Conservation (phyloP, 2,888 invertebrate genomes). For the Phyllotreta striolata region DNA sequence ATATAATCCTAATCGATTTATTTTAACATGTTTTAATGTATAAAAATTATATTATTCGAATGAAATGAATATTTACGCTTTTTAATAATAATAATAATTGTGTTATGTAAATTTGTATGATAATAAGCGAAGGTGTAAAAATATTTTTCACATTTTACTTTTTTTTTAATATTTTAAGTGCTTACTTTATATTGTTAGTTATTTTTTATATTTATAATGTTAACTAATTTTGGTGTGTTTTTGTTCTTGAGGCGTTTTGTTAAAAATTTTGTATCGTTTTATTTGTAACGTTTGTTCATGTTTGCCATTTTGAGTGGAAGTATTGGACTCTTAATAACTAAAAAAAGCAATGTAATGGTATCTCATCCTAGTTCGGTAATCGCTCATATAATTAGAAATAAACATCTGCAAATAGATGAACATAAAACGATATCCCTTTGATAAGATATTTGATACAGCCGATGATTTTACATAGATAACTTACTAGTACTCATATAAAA, state of each 20-base stretch:
- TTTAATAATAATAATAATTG: conserved; percentile 30
- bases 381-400: background rate
- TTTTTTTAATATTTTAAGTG: conserved; percentile 37
- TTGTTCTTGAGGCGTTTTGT: conserved; percentile 13
- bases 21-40: conserved; percentile 9
- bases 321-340: conserved; percentile 23
- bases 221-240: conserved; percentile 36
- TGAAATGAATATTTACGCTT: conserved; percentile 18
- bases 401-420: too few relatives aligned
- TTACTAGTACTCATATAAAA: too few relatives aligned
- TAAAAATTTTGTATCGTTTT: conserved; percentile 18
- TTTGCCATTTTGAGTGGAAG: conserved; percentile 24
- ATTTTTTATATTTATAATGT: conserved; percentile 37
- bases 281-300: conserved; percentile 19
- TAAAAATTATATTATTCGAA: conserved; percentile 15
- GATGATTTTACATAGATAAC: too few relatives aligned
- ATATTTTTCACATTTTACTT: conserved; percentile 29
- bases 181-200: conserved; percentile 40
- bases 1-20: conserved; percentile 8
- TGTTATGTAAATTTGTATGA: conserved; percentile 29
- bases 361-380: background rate
- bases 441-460: too few relatives aligned
- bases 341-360: conserved; percentile 5
- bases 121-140: conserved; percentile 17
- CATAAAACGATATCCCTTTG: too few relatives aligned